phyloP scores from a whole-genome alignment of 2,888 invertebrate genomes.

The Cylindroiulus punctatus region DNA sequence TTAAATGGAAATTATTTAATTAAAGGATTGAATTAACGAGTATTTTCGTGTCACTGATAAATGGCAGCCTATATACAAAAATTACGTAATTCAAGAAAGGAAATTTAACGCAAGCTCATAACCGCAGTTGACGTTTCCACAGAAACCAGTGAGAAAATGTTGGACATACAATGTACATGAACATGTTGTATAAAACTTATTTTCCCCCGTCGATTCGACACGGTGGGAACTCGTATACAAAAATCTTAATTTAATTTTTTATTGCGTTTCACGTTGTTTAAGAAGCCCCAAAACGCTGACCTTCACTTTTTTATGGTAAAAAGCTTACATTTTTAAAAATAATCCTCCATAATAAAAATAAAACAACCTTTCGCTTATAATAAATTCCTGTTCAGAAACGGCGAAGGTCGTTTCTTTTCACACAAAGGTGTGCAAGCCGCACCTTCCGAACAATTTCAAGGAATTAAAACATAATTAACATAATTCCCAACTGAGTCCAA shows the following conservation, averaged over 20 bases:
- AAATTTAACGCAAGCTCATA: slow-evolving; percentile 22
- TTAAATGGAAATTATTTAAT: slow-evolving; percentile 47
- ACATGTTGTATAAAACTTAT: background rate
- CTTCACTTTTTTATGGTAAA: slow-evolving; percentile 19
- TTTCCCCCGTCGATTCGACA: slow-evolving; percentile 43
- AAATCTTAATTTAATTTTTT: slow-evolving; percentile 45
- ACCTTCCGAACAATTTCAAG: slow-evolving; percentile 20
- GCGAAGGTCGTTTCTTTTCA: slow-evolving; percentile 37
- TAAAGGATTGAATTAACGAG: slow-evolving; percentile 43
- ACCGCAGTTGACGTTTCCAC: background rate
- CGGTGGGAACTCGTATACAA: slow-evolving; percentile 24
- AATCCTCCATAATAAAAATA: slow-evolving; percentile 39
- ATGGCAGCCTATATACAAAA: slow-evolving; percentile 27
- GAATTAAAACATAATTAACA: slow-evolving; percentile 17
- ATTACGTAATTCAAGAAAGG: slow-evolving; percentile 29
- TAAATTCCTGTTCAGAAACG: slow-evolving; percentile 26
- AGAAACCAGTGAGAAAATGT: slow-evolving; percentile 37
- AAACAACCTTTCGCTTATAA: slow-evolving; percentile 23
- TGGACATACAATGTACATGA: background rate
- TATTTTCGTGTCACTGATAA: slow-evolving; percentile 43
- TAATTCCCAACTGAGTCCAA: background rate
- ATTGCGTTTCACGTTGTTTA: slow-evolving; percentile 14
- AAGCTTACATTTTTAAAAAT: slow-evolving; percentile 40
- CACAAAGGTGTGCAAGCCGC: slow-evolving; percentile 41
- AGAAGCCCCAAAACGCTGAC: slow-evolving; percentile 43